A percentile compares a stretch with the other conserved stretches of the same genome.
Evolutionary conservation across 2,113 vertebrate genomes (phyloP).

Genomic region (Psettodes erumei): DNA sequence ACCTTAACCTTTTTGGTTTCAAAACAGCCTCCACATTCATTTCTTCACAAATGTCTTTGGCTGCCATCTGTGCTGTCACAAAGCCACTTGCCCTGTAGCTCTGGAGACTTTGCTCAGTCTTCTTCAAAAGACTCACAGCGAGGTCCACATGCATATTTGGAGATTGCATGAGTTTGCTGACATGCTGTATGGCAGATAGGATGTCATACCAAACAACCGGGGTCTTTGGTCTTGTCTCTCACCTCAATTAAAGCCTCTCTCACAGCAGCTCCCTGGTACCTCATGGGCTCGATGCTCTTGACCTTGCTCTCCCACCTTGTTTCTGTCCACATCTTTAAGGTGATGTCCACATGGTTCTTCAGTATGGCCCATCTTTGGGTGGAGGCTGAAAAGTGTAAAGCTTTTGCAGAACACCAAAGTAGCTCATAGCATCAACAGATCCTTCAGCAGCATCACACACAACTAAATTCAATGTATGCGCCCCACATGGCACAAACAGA

Average conservation of each 20-base stretch:
- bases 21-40: neutral
- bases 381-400: conserved; percentile 19
- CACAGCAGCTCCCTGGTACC: neutral
- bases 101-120: neutral
- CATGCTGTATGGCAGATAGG: neutral
- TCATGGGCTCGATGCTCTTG: conserved; percentile 5
- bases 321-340: conserved; percentile 24
- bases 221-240: neutral
- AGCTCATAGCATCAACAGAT: conserved; percentile 9
- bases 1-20: neutral
- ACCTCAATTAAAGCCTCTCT: conserved; percentile 2
- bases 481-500: conserved; percentile 8
- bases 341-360: neutral
- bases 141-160: neutral
- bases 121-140: conserved; percentile 8
- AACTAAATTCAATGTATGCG: conserved; percentile 6
- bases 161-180: conserved; percentile 6
- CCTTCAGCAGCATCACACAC: conserved; percentile 9
- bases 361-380: conserved; percentile 13
- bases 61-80: neutral
- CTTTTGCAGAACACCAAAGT: conserved; percentile 13
- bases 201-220: conserved; percentile 4
- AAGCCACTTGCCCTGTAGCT: neutral
- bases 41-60: neutral
- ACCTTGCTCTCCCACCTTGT: conserved; percentile 12